Conservation (phyloP, 1,140 invertebrate genomes). For the Atta texana region DNA sequence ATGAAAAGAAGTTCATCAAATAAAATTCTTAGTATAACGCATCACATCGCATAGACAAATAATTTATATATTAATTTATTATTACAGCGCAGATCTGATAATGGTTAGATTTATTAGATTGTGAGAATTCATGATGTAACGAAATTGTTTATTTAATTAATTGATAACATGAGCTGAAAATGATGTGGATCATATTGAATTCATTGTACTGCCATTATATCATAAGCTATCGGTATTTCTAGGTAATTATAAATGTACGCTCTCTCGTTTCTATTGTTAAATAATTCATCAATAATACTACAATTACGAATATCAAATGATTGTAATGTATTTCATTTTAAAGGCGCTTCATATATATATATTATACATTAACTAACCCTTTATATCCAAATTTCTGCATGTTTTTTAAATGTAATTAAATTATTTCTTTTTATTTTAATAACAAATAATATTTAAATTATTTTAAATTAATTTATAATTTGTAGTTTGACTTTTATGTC, state of each 20-base stretch:
- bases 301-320: slow-evolving; percentile 62
- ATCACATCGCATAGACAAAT: neutral
- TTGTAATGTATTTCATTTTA: slow-evolving; percentile 29
- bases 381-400: neutral
- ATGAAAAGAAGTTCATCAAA: neutral
- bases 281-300: slow-evolving; percentile 51
- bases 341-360: slow-evolving; percentile 5
- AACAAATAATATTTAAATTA: neutral
- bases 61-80: slow-evolving; percentile 55
- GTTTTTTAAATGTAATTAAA: neutral
- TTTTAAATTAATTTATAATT: neutral
- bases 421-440: slow-evolving; percentile 4
- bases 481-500: neutral
- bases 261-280: slow-evolving; percentile 57
- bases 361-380: neutral
- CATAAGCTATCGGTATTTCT: slow-evolving; percentile 60
- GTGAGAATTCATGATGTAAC: slow-evolving; percentile 49
- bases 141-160: slow-evolving; percentile 63
- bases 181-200: slow-evolving; percentile 59
- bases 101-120: slow-evolving; percentile 58
- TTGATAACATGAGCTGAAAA: slow-evolving; percentile 58
- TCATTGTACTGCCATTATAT: slow-evolving; percentile 63
- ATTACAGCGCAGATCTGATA: slow-evolving; percentile 18
- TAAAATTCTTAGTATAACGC: neutral
- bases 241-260: slow-evolving; percentile 51